These are phyloP conservation scores for Varecia variegata DNA, from an alignment of 2,797 vertebrate genomes.

Conservation along the genomic window DNA sequence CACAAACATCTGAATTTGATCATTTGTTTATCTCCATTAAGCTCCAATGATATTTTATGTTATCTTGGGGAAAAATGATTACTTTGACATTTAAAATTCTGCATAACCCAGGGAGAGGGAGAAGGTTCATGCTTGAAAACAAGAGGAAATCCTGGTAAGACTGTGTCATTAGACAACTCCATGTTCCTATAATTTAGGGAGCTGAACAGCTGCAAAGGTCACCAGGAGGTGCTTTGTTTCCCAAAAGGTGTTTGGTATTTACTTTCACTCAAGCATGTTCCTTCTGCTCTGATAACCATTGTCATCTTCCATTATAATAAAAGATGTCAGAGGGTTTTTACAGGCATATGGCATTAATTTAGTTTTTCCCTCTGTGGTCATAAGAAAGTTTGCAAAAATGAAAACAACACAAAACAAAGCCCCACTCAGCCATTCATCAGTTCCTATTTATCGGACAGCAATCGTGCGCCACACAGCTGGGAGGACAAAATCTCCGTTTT, in stretches of 20 bases:
- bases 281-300: constrained; percentile 71
- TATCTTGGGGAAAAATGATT: constrained; percentile 50
- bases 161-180: not conserved
- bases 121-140: not conserved
- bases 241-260: constrained; percentile 62
- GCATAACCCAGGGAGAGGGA: not conserved
- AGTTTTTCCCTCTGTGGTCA: constrained; percentile 38
- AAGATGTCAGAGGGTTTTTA: constrained; percentile 63
- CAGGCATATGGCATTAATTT: constrained; percentile 62
- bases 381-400: constrained; percentile 50
- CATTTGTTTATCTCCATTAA: constrained; percentile 69
- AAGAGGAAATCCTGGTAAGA: not conserved
- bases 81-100: constrained; percentile 55
- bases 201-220: constrained; percentile 28
- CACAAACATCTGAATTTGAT: constrained; percentile 43
- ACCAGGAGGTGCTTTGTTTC: constrained; percentile 54
- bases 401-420: constrained; percentile 65
- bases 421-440: not conserved
- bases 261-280: constrained; percentile 51
- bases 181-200: not conserved
- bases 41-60: constrained; percentile 55
- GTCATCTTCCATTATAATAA: constrained; percentile 61
- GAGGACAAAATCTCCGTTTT: not conserved
- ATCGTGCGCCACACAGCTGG: not conserved
- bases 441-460: not conserved